Evolutionary conservation across 1,140 invertebrate genomes (phyloP), one percentile per base, ranked within the genome.

Genomic region (Sarcophaga bullata): DNA sequence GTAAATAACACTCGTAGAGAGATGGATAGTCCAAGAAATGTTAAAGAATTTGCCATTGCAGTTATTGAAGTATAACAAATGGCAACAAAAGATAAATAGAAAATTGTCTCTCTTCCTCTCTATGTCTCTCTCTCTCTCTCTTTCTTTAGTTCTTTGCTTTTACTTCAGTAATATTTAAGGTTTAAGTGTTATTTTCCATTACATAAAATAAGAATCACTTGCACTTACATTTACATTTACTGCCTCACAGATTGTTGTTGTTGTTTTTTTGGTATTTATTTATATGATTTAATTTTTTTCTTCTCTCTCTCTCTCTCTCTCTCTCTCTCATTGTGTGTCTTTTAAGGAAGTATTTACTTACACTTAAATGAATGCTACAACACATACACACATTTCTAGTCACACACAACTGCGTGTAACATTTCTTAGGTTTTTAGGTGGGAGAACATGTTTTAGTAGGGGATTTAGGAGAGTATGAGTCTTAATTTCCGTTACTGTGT

Each of bases 171-270:
- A 58, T 13, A 58, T 58, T 58, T 58, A 58, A 58, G 54, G 54
- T 58, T 58, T 58, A 58, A 58, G 15, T 58, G 13, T 58, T 13
- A 58, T 58, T 58, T 58, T 58, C 54, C 54, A 58, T 58, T 7
- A 58, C 15, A 58, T 58, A n/a, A 58, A 58, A 58, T 58, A 58
- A 58, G 54, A 58, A 58, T 58, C 54, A 58, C 54, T 58, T 58
- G 1, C 13, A 58, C 3, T 58, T 58, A 37, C 25, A 37, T 37
- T 37, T 37, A 37, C 25, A 37, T 1, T 37, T 37, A 37, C 25
- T 37, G 1, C 4, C 25, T 37, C 1, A 37, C 25, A 37, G 25
- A 37, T 37, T 37, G 25, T 37, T 37, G 25, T 37, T 37, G 25
- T 37, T 37, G 25, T 37, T 37, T 37, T 37, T 37, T 37, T 37